phyloP scores from a whole-genome alignment of 1,140 invertebrate genomes.

The Coenobita brevimanus region DNA sequence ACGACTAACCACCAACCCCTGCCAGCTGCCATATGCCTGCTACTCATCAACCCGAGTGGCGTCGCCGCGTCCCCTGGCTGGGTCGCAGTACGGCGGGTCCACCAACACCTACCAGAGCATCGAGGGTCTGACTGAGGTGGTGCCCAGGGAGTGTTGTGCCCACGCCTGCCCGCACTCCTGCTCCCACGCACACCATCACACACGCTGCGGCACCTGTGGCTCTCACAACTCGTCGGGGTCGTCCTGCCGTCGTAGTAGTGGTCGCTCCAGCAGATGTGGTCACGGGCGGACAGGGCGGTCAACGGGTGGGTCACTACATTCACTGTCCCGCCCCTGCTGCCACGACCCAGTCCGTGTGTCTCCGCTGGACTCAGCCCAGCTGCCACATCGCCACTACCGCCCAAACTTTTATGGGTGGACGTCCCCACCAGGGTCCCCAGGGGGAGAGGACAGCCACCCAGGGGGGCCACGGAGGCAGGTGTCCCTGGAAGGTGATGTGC shows the following conservation, averaged over 20 bases:
- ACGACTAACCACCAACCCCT: not conserved
- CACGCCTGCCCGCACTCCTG: constrained; percentile 39
- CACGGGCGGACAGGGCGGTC: constrained; percentile 19
- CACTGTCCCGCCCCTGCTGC: constrained; percentile 53
- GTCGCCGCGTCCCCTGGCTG: constrained; percentile 57
- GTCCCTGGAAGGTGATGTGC: constrained; percentile 46
- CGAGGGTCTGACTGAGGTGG: constrained; percentile 59
- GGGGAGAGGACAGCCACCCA: constrained; percentile 1
- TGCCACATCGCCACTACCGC: constrained; percentile 40
- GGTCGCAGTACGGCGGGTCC: constrained; percentile 63
- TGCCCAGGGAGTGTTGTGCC: constrained; percentile 39
- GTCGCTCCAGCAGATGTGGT: constrained; percentile 45
- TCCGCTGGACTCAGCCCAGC: constrained; percentile 19
- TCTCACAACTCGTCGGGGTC: constrained; percentile 60
- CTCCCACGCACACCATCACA: constrained; percentile 48
- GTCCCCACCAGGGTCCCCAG: constrained; percentile 49
- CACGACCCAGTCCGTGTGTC: constrained; percentile 41
- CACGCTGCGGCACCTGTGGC: constrained; percentile 59
- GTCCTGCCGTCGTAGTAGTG: constrained; percentile 46
- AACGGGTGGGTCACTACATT: constrained; percentile 48
- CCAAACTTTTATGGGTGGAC: constrained; percentile 60
- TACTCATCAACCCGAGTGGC: constrained; percentile 68
- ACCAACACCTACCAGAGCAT: constrained; percentile 69
- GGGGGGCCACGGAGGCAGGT: constrained; percentile 43
- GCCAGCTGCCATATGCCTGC: constrained; percentile 68